These are phyloP conservation scores for Chorisops tibialis DNA, from an alignment of 2,888 invertebrate genomes.

Conservation along the genomic window DNA sequence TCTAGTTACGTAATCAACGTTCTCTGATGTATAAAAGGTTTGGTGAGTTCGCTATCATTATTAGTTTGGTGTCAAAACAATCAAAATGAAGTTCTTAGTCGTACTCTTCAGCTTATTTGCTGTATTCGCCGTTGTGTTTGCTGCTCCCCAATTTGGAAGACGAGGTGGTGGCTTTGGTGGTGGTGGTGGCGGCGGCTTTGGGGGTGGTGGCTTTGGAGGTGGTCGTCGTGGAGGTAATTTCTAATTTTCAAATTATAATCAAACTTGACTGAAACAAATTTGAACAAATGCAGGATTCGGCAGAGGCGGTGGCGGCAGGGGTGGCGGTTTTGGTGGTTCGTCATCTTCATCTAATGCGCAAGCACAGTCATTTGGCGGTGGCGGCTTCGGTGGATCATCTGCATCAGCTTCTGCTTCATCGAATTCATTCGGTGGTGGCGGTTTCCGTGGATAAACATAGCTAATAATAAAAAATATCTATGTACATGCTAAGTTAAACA, in stretches of 20 bases:
- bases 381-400: constrained; percentile 12
- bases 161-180: not conserved
- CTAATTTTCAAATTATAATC: not conserved
- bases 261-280: no score
- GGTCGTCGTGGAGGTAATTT: not conserved
- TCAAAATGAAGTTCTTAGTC: constrained; percentile 18
- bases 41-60: not conserved
- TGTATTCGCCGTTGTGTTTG: constrained; percentile 5
- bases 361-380: constrained; percentile 9
- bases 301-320: constrained; percentile 2
- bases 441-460: no score
- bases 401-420: constrained; percentile 8
- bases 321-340: constrained; percentile 14
- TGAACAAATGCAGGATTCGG: not conserved
- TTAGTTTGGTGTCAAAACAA: constrained; percentile 9
- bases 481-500: no score
- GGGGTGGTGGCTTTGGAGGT: constrained; percentile 5
- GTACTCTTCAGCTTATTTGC: not conserved
- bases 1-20: constrained; percentile 11
- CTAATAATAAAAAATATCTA: no score
- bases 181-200: not conserved
- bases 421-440: not conserved
- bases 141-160: constrained; percentile 14
- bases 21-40: constrained; percentile 11
- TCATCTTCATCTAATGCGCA: constrained; percentile 14